A percentile compares a stretch with the other conserved stretches of the same genome.
Conservation (phyloP, 2,113 vertebrate genomes). For the Oceanites oceanicus region DNA sequence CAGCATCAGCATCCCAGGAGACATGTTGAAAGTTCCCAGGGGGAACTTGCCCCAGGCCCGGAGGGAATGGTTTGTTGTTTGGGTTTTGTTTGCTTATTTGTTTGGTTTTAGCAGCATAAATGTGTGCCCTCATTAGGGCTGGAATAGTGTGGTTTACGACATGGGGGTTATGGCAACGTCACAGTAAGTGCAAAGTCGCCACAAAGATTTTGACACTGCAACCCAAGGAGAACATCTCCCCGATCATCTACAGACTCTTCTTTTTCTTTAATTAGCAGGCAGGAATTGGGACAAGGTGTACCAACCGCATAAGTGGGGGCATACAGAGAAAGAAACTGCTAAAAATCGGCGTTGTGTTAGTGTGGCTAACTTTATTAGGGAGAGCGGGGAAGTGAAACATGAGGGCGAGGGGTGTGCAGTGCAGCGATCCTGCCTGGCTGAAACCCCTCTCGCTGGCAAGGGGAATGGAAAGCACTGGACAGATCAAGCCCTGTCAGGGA, state of each 20-base stretch:
- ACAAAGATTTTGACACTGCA: neutral
- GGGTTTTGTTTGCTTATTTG: neutral
- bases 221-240: neutral
- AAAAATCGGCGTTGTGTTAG: neutral
- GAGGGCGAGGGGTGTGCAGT: neutral
- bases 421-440: constrained; percentile 18
- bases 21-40: accelerated
- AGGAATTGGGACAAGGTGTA: constrained; percentile 42
- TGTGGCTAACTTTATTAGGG: constrained; percentile 32
- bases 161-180: neutral
- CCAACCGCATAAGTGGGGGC: neutral
- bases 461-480: neutral
- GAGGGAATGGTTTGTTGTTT: neutral
- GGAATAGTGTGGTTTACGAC: neutral
- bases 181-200: neutral
- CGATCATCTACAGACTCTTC: neutral
- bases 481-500: constrained; percentile 22
- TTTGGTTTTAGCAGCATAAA: neutral
- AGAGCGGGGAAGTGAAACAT: constrained; percentile 14
- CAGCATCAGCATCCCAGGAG: neutral
- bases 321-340: neutral
- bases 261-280: constrained; percentile 54
- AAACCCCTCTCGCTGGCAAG: neutral
- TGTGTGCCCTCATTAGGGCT: neutral
- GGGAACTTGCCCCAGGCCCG: neutral